Conservation (phyloP, 2,113 vertebrate species). For the Phasianus colchicus region DNA sequence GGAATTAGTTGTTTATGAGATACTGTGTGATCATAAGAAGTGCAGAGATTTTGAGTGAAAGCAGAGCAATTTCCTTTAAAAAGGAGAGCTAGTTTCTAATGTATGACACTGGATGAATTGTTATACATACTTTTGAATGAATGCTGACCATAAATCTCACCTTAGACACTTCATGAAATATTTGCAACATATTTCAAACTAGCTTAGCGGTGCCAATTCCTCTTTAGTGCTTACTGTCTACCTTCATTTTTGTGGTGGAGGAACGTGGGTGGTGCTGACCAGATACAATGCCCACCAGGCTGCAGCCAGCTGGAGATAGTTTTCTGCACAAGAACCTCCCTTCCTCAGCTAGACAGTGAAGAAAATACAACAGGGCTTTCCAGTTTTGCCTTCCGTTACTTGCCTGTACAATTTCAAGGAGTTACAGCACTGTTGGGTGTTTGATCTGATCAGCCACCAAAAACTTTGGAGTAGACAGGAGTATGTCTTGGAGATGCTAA, state of each 20-base stretch:
- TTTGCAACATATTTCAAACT: neutral
- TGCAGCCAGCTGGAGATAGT: neutral
- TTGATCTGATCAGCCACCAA: fast-evolving
- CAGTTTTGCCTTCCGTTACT: neutral
- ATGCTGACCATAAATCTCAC: neutral
- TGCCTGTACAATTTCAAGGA: fast-evolving
- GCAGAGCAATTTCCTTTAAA: neutral
- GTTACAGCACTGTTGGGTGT: fast-evolving
- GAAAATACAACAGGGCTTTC: neutral
- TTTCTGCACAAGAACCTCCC: neutral
- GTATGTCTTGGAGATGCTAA: neutral
- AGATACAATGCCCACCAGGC: fast-evolving
- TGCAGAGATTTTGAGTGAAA: neutral
- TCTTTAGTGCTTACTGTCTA: neutral
- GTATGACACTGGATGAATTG: neutral
- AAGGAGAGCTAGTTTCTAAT: neutral
- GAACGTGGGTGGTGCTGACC: neutral
- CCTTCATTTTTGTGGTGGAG: neutral
- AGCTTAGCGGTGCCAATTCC: neutral
- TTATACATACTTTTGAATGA: neutral
- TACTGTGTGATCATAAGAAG: neutral
- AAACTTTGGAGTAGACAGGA: neutral
- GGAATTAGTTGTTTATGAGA: neutral
- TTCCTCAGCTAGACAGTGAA: neutral
- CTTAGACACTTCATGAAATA: neutral